Percentiles rank a stretch among this genome's conserved stretches.
Conservation (phyloP, 2,797 vertebrate species). For the Petrocephalus schoutedeni region DNA sequence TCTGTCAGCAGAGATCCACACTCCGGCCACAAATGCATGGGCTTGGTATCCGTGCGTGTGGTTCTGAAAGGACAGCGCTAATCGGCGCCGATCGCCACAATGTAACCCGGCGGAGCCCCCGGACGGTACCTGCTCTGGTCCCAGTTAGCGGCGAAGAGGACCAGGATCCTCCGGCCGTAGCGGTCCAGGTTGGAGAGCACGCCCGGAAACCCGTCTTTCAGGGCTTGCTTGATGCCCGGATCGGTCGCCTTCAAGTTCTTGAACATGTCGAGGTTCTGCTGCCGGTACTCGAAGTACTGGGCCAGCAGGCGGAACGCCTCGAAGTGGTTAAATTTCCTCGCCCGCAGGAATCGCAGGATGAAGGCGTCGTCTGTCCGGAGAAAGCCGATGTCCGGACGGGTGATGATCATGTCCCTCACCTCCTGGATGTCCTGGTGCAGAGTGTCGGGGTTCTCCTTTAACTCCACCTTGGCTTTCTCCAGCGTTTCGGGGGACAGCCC, state of each 20-base stretch:
- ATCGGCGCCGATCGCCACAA: constrained; percentile 12
- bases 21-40: neutral
- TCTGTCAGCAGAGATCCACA: neutral
- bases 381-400: constrained; percentile 94
- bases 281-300: constrained; percentile 95
- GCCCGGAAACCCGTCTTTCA: constrained; percentile 94
- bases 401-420: constrained; percentile 98
- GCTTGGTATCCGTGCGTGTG: neutral
- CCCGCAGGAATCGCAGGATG: constrained; percentile 90
- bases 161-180: constrained; percentile 93
- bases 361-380: constrained; percentile 96
- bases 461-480: constrained; percentile 95
- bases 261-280: constrained; percentile 99
- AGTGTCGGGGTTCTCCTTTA: constrained; percentile 94
- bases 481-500: constrained; percentile 96
- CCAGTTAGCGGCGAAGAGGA: constrained; percentile 97
- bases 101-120: neutral
- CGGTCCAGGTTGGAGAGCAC: constrained; percentile 92
- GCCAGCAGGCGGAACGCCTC: constrained; percentile 94
- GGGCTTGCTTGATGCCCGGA: constrained; percentile 93
- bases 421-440: constrained; percentile 98
- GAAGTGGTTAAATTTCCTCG: constrained; percentile 96
- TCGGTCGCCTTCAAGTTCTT: constrained; percentile 98
- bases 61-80: constrained; percentile 37
- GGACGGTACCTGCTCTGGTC: constrained; percentile 93